Base-by-base conservation (phyloP, 2,888 invertebrate genomes). In the Metacarcinus magister region DNA sequence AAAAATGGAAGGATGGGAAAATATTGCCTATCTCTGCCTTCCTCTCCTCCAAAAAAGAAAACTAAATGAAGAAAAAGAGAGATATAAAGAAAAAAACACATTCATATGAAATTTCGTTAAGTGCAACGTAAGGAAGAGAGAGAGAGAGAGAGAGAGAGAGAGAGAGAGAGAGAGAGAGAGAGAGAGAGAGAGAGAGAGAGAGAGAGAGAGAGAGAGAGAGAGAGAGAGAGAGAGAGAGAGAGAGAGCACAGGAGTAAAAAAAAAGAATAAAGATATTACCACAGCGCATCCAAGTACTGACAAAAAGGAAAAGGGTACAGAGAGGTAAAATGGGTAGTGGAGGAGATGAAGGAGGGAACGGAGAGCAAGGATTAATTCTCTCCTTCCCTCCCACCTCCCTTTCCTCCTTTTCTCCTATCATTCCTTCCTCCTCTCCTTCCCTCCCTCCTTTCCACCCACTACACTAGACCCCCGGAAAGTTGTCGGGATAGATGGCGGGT, bases 311-410 rank as follows among this genome's bases (percentile, higher is more conserved):
- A 32, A 54, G n/a, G 91, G 43, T 44, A 44, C 46, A 43, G 23
- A 28, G 91, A 91, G 67, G 67, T 67, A 67, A 67, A 67, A 67
- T 67, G 67, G 67, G 5, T 67, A 67, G 82, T 82, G 82, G 82
- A 82, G 82, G 82, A 82, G 82, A 32, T 32, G 82, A 32, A 82
- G 82, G 82, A 82, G 82, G 82, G 32, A 32, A 82, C 43, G 43
- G 92, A 54, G 54, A 92, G 92, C 28, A 32, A 92, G 92, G 54
- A 44, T 91, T 44, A 91, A 82, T 82, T 82, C 32, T 82, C 82
- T 82, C 82, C 32, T 82, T 82, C 67, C 67, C 67, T 67, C n/a
- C 67, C n/a, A 39, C 39, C 82, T 13, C 32, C 82, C 32, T 32
- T 32, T 32, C 82, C 54, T 54, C 23, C 7, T 23, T 75, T 75